Conservation (phyloP, 2,888 invertebrate species). For the Carcina quercana region DNA sequence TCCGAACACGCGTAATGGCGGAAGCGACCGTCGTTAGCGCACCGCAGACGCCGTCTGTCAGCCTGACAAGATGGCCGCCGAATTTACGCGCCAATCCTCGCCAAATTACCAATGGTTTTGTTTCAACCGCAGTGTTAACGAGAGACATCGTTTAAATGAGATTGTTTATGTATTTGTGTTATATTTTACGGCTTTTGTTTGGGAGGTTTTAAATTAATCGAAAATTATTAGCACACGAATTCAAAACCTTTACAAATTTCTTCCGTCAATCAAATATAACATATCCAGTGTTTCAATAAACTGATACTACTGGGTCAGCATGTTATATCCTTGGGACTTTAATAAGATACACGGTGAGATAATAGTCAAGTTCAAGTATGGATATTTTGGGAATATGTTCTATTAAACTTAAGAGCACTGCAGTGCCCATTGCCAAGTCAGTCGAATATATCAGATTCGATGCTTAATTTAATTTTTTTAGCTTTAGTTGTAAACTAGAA, state of each 20-base stretch:
- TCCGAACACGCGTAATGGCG: slow-evolving; percentile 29
- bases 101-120: slow-evolving; percentile 23
- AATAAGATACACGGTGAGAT: too few relatives aligned
- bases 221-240: not conserved
- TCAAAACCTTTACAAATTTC: too few relatives aligned
- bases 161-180: not conserved
- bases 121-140: slow-evolving; percentile 13
- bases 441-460: too few relatives aligned
- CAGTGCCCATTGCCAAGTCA: too few relatives aligned
- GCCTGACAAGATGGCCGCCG: slow-evolving; percentile 39
- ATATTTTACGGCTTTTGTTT: not conserved
- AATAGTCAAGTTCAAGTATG: too few relatives aligned
- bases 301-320: too few relatives aligned
- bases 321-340: too few relatives aligned
- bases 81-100: slow-evolving; percentile 43
- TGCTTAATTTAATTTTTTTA: not conserved
- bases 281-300: too few relatives aligned
- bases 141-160: slow-evolving; percentile 4
- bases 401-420: too few relatives aligned
- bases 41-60: slow-evolving; percentile 39
- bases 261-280: too few relatives aligned
- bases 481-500: not conserved
- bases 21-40: slow-evolving; percentile 36
- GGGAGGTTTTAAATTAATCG: not conserved
- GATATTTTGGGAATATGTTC: too few relatives aligned